Evolutionary conservation across 2,113 vertebrate species (phyloP).

Genomic region (Xiphophorus maculatus): DNA sequence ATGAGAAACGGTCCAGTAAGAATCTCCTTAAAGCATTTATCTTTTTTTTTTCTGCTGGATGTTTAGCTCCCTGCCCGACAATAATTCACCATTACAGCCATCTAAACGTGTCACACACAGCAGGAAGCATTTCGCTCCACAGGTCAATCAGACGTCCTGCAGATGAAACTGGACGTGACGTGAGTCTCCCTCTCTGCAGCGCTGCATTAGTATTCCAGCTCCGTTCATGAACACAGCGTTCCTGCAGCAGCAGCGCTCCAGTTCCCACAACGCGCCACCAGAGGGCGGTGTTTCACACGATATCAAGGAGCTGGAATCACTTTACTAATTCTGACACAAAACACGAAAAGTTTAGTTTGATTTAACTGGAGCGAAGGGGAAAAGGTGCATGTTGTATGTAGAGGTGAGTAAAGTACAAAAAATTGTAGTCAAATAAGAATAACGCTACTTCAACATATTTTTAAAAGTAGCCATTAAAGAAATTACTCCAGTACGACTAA

Average conservation of each 20-base stretch:
- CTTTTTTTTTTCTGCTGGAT: not conserved
- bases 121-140: not conserved
- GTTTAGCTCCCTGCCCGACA: not conserved
- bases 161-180: conserved; percentile 27
- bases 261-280: conserved; percentile 51
- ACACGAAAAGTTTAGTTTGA: no score
- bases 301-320: no score
- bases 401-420: no score
- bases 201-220: conserved; percentile 78
- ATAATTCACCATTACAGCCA: not conserved
- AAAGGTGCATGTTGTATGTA: no score
- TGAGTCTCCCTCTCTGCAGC: conserved; percentile 65
- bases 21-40: not conserved
- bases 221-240: conserved; percentile 73
- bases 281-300: conserved; percentile 46
- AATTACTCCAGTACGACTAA: no score
- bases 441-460: no score
- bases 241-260: conserved; percentile 27
- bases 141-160: not conserved
- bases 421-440: no score
- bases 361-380: no score
- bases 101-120: not conserved
- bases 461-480: no score
- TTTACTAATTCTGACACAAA: no score
- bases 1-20: not conserved